These are phyloP conservation scores for Psylliodes chrysocephalus DNA, from an alignment of 2,888 invertebrate species.

Conservation along the genomic window DNA sequence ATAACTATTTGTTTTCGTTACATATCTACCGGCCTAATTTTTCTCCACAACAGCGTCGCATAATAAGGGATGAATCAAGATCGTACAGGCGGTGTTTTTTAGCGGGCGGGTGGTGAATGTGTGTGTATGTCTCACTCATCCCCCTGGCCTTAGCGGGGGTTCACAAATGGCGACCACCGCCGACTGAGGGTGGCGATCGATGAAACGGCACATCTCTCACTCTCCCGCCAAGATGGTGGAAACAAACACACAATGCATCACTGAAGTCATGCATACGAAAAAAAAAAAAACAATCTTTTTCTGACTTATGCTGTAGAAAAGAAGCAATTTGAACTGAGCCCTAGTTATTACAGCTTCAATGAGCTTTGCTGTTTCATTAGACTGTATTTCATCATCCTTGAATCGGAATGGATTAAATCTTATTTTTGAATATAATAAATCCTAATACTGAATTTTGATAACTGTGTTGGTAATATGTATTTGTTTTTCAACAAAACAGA, in stretches of 20 bases:
- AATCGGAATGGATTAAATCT: too few species aligned
- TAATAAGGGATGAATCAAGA: conserved; percentile 18
- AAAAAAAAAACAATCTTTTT: conserved; percentile 57
- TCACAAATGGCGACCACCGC: conserved; percentile 25
- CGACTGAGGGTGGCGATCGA: conserved; percentile 53
- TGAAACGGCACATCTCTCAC: conserved; percentile 60
- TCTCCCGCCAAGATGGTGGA: conserved; percentile 62
- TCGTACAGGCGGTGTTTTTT: conserved; percentile 24
- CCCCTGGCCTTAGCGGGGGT: conserved; percentile 23
- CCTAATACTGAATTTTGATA: too few species aligned
- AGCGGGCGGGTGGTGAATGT: conserved; percentile 17
- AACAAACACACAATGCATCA: conserved; percentile 62
- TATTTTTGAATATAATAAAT: too few species aligned
- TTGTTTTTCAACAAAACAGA: too few species aligned
- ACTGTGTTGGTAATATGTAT: too few species aligned
- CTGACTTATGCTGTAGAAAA: conserved; percentile 28
- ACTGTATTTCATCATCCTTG: too few species aligned
- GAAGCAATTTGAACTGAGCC: conserved; percentile 23
- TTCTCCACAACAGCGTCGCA: neutral
- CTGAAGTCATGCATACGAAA: conserved; percentile 61
- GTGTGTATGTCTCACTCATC: conserved; percentile 21
- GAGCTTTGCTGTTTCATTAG: neutral
- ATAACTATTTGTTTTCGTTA: neutral
- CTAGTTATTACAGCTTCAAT: neutral
- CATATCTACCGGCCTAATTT: neutral